Evolutionary conservation across 1,140 invertebrate species (phyloP), one percentile per base, ranked within the genome.

Genomic region (Tetramorium alpestre): DNA sequence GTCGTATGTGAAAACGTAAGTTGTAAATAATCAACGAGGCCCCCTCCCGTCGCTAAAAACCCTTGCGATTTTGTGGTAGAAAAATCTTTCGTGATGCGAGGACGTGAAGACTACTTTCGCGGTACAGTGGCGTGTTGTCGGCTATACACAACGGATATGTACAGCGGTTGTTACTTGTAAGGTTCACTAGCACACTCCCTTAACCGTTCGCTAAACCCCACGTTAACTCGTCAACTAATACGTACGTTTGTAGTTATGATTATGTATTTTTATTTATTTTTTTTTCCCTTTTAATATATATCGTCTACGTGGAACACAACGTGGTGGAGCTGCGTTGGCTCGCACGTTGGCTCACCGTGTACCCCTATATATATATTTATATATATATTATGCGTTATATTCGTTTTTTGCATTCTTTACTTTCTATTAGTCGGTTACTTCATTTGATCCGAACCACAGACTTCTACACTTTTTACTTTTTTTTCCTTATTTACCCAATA

Each of bases 281-380:
- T 76, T 87, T 87, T 85, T 80, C 56, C 41, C 54, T 85, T 76
- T 93, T 90, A 89, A 92, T 93, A 92, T 93, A 93, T 81, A 81
- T 81, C 92, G 93, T 81, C 93, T 94, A 94, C 92, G 70, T 89
- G 91, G 93, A 94, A 94, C 93, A 94, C 94, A 94, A 94, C 94
- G 93, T 92, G 94, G 93, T 93, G 76, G 92, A 94, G 93, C 93
- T 92, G 93, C 93, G 91, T 88, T 92, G 80, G 93, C 93, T 94
- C 93, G 92, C 92, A 94, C 93, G 93, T 93, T 94, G 93, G 92
- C 94, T 93, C 93, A 90, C 84, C 89, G 84, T 81, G 60, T 87
- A 89, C 72, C 38, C 51, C 85, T 90, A 80, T 89, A 87, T 92
- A 90, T 64, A 64, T 64, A 41, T 65, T 41, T n/a, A 38, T 65